Evolutionary conservation across 1,140 invertebrate species (phyloP), one percentile per base, ranked within the genome.

Genomic region (Teleogryllus occipitalis): DNA sequence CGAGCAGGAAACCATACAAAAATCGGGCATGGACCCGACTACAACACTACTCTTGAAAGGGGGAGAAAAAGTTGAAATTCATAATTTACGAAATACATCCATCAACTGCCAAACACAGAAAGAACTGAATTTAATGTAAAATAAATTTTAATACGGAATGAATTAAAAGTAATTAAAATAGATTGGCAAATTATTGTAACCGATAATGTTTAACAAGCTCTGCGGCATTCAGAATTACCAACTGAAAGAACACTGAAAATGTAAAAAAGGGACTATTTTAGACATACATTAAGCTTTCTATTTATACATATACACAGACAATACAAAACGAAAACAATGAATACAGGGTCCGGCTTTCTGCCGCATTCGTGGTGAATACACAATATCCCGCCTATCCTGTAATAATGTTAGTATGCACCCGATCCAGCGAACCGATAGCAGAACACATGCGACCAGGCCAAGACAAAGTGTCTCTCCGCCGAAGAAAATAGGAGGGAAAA

Each of bases 31-130:
- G 54, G 18, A 14, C 54, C 54, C 54, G 10, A 18, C 54, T 65
- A 65, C 54, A 65, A 14, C 27, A 39, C 54, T 65, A 65, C 54
- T 65, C 18, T 65, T 65, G 54, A 65, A 65, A 65, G 18, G 54
- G 54, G 54, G 54, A 65, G 54, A 18, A 65, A 65, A 65, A 65
- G 54, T 65, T 14, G 27, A 14, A 65, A 65, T 65, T 65, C 54
- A 65, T 65, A 65, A 65, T 65, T 10, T 14, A 65, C 54, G 54
- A 65, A 65, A 65, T 18, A 65, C 54, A 65, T 65, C 54, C 54
- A 65, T 65, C 54, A 65, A 65, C 54, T 65, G 54, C 54, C 54
- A 65, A 65, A 65, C 54, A 65, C 54, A 65, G 54, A 65, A 65
- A 65, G 10, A 65, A 65, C 54, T 65, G 10, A 65, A 65, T 65